A percentile compares a stretch with the other conserved stretches of the same genome.
phyloP scores from a whole-genome alignment of 2,888 invertebrate genomes.

The Heterodera filipjevi region DNA sequence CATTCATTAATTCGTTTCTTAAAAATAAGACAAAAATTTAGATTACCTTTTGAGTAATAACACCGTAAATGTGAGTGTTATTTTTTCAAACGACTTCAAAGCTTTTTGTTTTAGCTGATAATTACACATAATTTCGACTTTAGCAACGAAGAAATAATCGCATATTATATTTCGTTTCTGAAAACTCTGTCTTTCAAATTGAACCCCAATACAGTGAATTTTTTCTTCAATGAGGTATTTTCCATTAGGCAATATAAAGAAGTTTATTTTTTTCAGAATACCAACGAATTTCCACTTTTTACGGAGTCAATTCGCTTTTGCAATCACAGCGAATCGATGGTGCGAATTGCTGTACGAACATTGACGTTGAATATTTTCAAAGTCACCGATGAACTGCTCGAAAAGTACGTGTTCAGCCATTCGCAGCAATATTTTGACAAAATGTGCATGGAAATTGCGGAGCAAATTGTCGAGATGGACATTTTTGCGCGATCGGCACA shows the following conservation, averaged over 20 bases:
- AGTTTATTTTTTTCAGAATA: conserved; percentile 79
- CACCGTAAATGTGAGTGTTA: conserved; percentile 92
- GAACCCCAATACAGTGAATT: conserved; percentile 97
- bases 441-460: conserved; percentile 97
- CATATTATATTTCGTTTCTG: conserved; percentile 97
- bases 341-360: conserved; percentile 95
- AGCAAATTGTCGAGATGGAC: conserved; percentile 92
- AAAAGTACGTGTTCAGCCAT: conserved; percentile 47
- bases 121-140: conserved; percentile 99
- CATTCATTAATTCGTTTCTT: background rate
- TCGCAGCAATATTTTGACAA: conserved; percentile 47
- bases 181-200: conserved; percentile 96
- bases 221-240: conserved; percentile 92
- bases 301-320: conserved; percentile 99
- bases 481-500: conserved; percentile 85
- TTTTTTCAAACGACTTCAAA: too few species aligned
- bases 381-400: conserved; percentile 64
- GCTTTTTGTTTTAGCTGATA: conserved; percentile 70
- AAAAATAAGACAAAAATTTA: conserved; percentile 40
- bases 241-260: background rate
- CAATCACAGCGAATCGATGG: conserved; percentile 98
- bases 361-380: conserved; percentile 92
- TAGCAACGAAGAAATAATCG: conserved; percentile 84
- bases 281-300: conserved; percentile 97
- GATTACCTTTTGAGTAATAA: conserved; percentile 99